Base-by-base conservation (phyloP, 2,113 vertebrate genomes). In the Etia nguti region DNA sequence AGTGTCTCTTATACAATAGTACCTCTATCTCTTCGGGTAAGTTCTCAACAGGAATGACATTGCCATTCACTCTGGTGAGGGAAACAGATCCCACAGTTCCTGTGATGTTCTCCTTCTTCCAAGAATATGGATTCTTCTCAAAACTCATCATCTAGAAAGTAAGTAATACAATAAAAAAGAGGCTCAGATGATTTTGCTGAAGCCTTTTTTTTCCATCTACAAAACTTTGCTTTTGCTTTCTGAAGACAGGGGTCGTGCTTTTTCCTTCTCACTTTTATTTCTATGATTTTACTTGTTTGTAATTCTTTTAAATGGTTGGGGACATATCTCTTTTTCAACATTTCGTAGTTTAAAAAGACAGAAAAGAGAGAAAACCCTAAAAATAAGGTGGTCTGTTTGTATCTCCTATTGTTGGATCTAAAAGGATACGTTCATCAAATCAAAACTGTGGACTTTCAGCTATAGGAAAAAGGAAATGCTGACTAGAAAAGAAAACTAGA, bases 61-160 rank as follows among this genome's bases (percentile, higher is more conserved):
- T 93, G 31, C 98, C 98, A 79, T 97, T 92, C 10, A 94, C 22
- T 86, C 87, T 96, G 87, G 97, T 97, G 81, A 99, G 96, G 80
- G 96, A 95, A 31, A 99, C 93, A 4, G 97, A 97, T 81, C 96
- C 98, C 8, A 98, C 96, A 26, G 95, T 94, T 92, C 98, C 97
- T 4, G 95, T 97, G 94, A 99, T 95, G 29, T 96, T 95, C 4
- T 79, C 95, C 10, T 96, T 91, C 57, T 68, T 90, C 94, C 96
- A 96, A 15, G 94, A 94, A 90, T 97, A 99, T 4, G 98, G 98
- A 89, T 97, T 99, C 86, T 93, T 86, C 4, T 95, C 95, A 92
- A 98, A 98, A 94, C 97, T 99, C 95, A 97, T 97, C 98, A 99
- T 98, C 98, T 99, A 83, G 81, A 73, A 90, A 29, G 54, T 84